Percentiles rank a stretch among this genome's conserved stretches.
Evolutionary conservation across 2,113 vertebrate genomes (phyloP).

Genomic region (Catharus fuscescens): DNA sequence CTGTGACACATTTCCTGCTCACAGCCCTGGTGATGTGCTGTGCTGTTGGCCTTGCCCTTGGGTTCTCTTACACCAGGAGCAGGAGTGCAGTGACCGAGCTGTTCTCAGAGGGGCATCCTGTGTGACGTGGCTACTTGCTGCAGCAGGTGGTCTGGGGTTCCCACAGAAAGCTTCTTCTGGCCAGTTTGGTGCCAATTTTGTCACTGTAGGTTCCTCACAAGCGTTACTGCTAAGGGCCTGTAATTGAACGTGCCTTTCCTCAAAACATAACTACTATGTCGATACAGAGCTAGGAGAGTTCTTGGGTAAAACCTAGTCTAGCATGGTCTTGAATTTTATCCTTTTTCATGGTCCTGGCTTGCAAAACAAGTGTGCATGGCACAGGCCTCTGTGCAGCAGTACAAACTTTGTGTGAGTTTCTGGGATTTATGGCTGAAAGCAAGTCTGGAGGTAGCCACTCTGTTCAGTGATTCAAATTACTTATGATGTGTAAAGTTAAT

Average conservation of each 20-base stretch:
- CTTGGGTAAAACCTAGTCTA: neutral
- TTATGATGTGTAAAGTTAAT: constrained; percentile 18
- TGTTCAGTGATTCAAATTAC: constrained; percentile 18
- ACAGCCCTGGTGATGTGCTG: neutral
- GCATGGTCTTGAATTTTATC: neutral
- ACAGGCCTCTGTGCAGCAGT: neutral
- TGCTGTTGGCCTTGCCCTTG: neutral
- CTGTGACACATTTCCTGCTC: rapidly evolving
- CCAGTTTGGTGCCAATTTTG: neutral
- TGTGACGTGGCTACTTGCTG: rapidly evolving
- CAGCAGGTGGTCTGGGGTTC: neutral
- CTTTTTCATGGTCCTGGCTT: neutral
- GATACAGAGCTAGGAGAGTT: neutral
- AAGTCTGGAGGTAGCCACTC: neutral
- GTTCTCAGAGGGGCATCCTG: neutral
- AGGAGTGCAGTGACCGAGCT: neutral
- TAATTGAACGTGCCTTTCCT: neutral
- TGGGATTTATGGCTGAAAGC: neutral
- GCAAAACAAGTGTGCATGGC: neutral
- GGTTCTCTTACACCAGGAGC: neutral
- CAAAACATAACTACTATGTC: neutral
- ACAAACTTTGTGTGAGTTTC: neutral
- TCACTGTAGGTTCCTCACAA: neutral
- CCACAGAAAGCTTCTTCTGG: neutral
- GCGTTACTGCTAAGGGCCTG: neutral